Conservation (phyloP, 2,888 invertebrate species). For the Mactromeris polynyma region DNA sequence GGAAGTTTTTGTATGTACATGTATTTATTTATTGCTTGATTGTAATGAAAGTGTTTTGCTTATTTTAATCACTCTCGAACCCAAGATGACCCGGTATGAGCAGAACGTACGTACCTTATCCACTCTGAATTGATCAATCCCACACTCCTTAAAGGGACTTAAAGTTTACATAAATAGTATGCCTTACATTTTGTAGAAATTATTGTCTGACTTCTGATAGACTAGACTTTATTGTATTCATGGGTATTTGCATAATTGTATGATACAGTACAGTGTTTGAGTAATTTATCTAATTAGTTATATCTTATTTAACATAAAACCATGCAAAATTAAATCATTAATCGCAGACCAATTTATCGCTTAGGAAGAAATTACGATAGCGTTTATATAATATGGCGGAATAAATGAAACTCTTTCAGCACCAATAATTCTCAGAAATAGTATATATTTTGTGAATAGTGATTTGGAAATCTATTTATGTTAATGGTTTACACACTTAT, state of each 20-base stretch:
- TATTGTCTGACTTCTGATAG: too few species aligned
- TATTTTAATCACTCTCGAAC: too few species aligned
- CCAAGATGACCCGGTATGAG: too few species aligned
- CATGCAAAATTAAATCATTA: background rate
- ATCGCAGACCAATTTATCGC: background rate
- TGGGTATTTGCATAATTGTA: background rate
- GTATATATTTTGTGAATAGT: background rate
- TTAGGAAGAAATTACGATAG: background rate
- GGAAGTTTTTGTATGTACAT: too few species aligned
- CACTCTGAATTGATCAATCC: too few species aligned
- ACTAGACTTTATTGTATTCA: background rate
- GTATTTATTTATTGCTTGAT: too few species aligned
- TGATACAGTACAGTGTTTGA: background rate
- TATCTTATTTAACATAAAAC: background rate
- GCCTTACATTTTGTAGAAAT: too few species aligned
- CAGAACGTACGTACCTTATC: too few species aligned
- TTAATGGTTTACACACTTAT: background rate
- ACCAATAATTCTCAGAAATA: background rate
- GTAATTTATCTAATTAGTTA: background rate
- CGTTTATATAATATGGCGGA: background rate
- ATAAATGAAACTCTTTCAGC: background rate
- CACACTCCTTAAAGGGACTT: too few species aligned
- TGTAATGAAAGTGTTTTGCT: too few species aligned
- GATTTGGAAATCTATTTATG: background rate
- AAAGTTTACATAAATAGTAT: too few species aligned